Conservation (phyloP, 2,113 vertebrate species). For the Cepphus grylle region DNA sequence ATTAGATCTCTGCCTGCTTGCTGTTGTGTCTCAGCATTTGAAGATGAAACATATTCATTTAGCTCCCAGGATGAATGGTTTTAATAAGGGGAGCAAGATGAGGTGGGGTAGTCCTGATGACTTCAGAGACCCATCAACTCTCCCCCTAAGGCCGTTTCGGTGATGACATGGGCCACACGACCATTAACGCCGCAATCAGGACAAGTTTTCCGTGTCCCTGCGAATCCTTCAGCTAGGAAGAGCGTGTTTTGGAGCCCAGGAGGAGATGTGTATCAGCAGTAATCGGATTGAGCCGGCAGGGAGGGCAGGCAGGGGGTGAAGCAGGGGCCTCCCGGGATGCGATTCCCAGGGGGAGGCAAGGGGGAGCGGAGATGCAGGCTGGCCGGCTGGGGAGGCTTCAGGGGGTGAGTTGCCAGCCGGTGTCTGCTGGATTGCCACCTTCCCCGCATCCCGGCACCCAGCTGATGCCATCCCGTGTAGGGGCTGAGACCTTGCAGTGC, state of each 20-base stretch:
- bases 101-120: conserved; percentile 80
- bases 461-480: background rate
- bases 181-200: conserved; percentile 62
- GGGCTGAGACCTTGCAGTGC: background rate
- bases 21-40: conserved; percentile 70
- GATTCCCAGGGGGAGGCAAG: background rate
- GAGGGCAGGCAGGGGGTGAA: conserved; percentile 20
- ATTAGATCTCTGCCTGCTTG: conserved; percentile 62
- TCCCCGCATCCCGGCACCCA: background rate
- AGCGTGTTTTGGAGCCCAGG: conserved; percentile 57
- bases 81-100: conserved; percentile 86
- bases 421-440: background rate
- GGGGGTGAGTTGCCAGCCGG: accelerated
- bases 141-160: conserved; percentile 71
- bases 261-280: conserved; percentile 71
- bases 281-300: conserved; percentile 65
- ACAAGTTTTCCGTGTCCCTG: conserved; percentile 64
- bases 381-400: background rate
- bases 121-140: conserved; percentile 76
- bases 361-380: background rate
- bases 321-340: background rate
- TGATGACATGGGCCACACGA: conserved; percentile 64
- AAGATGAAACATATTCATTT: conserved; percentile 85
- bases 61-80: conserved; percentile 89
- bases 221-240: conserved; percentile 62